Conservation (phyloP, 1,140 invertebrate genomes). For the Aphaenogaster floridana region DNA sequence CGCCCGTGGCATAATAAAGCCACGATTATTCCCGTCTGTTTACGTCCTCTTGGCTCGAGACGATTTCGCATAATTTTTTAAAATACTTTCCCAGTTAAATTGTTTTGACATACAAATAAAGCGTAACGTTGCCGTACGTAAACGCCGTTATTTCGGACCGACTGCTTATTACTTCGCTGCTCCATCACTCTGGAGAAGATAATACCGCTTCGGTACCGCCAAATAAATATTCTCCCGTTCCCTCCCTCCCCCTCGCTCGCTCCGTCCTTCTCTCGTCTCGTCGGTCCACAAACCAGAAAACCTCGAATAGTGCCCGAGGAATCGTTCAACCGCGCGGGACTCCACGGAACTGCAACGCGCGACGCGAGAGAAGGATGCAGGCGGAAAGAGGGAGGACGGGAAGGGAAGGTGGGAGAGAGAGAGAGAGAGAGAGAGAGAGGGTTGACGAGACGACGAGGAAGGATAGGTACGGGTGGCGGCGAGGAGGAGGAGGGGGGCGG, state of each 20-base stretch:
- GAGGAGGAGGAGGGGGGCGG: neutral
- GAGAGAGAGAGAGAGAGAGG: slow-evolving; percentile 2
- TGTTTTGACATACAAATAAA: slow-evolving; percentile 8
- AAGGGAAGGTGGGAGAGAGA: neutral
- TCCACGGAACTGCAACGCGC: slow-evolving; percentile 69
- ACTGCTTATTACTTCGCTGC: neutral
- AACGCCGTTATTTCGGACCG: slow-evolving; percentile 18
- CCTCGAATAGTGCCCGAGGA: slow-evolving; percentile 63
- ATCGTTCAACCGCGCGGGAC: slow-evolving; percentile 67
- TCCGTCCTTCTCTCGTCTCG: slow-evolving; percentile 6
- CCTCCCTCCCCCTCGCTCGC: neutral
- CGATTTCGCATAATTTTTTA: neutral
- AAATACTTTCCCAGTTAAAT: neutral
- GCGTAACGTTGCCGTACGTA: neutral
- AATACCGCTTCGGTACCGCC: slow-evolving; percentile 15
- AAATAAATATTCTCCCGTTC: slow-evolving; percentile 39
- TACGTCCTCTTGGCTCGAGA: neutral
- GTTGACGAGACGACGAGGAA: slow-evolving; percentile 3
- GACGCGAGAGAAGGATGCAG: slow-evolving; percentile 36
- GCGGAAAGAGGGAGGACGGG: neutral
- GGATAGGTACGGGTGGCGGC: neutral
- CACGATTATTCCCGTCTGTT: neutral
- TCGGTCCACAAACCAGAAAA: slow-evolving; percentile 64
- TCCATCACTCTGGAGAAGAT: neutral
- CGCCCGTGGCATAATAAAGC: neutral